phyloP scores from a whole-genome alignment of 2,797 vertebrate genomes.

The Taeniopygia guttata region DNA sequence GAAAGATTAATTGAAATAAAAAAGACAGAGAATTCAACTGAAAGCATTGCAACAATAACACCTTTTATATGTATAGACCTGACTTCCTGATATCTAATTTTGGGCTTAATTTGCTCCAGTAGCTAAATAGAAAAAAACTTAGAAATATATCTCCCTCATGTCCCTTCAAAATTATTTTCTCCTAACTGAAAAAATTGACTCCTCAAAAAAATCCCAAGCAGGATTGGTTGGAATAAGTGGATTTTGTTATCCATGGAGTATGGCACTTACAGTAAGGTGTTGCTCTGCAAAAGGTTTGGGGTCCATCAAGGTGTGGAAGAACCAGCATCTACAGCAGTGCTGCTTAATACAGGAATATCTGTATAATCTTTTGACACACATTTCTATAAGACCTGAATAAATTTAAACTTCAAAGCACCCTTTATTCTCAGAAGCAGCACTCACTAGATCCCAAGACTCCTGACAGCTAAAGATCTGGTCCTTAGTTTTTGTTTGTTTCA shows the following conservation, averaged over 20 bases:
- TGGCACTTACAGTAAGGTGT: background rate
- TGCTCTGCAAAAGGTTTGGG: background rate
- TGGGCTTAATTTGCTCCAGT: background rate
- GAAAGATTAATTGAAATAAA: background rate
- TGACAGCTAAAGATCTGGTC: conserved; percentile 64
- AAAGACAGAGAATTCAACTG: background rate
- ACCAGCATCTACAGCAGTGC: background rate
- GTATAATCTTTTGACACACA: background rate
- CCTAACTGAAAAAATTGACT: background rate
- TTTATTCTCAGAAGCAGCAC: background rate
- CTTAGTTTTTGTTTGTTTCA: conserved; percentile 18
- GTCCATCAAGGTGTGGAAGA: background rate
- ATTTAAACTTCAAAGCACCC: conserved; percentile 53
- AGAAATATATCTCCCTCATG: background rate
- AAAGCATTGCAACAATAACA: background rate
- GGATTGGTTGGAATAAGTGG: background rate
- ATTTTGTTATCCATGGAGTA: background rate
- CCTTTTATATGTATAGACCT: background rate
- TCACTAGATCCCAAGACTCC: conserved; percentile 15
- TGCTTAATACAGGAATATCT: background rate
- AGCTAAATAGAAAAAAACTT: background rate
- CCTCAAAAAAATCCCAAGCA: background rate
- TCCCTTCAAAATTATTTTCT: background rate
- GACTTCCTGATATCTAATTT: background rate
- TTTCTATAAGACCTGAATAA: conserved; percentile 4